These are phyloP conservation scores for Micoletzkya japonica DNA, from an alignment of 2,888 invertebrate species.

Conservation along the genomic window DNA sequence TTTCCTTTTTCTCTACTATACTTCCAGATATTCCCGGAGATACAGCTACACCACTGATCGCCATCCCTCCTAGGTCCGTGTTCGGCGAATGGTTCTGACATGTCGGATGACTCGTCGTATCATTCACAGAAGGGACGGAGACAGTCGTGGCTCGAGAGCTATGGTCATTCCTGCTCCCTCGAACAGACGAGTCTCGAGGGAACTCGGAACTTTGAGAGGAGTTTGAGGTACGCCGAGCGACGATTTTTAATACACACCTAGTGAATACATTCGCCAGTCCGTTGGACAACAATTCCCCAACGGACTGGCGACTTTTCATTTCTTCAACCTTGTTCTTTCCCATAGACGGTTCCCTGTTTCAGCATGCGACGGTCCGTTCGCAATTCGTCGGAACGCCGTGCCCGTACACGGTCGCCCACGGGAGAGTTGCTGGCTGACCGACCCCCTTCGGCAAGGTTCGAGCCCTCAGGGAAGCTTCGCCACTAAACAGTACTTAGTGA, in stretches of 20 bases:
- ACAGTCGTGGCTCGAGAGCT: slow-evolving; percentile 61
- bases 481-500: no score
- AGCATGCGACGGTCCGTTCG: slow-evolving; percentile 29
- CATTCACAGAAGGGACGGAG: slow-evolving; percentile 47
- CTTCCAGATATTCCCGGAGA: no score
- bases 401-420: slow-evolving; percentile 54
- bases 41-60: no score
- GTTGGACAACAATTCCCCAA: no score
- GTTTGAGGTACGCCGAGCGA: slow-evolving; percentile 6
- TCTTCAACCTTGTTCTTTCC: no score
- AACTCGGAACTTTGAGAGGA: slow-evolving; percentile 10
- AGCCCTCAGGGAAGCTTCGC: not conserved
- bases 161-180: slow-evolving; percentile 40
- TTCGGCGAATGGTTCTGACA: slow-evolving; percentile 44
- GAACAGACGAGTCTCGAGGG: slow-evolving; percentile 32
- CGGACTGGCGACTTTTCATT: no score
- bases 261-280: no score
- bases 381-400: slow-evolving; percentile 45
- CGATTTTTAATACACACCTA: not conserved
- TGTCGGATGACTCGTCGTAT: slow-evolving; percentile 45
- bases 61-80: no score
- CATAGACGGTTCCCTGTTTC: not conserved
- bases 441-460: slow-evolving; percentile 29
- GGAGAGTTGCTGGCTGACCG: slow-evolving; percentile 33
- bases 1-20: no score